Evolutionary conservation across 1,140 invertebrate genomes (phyloP).

Genomic region (Eumeta japonica): DNA sequence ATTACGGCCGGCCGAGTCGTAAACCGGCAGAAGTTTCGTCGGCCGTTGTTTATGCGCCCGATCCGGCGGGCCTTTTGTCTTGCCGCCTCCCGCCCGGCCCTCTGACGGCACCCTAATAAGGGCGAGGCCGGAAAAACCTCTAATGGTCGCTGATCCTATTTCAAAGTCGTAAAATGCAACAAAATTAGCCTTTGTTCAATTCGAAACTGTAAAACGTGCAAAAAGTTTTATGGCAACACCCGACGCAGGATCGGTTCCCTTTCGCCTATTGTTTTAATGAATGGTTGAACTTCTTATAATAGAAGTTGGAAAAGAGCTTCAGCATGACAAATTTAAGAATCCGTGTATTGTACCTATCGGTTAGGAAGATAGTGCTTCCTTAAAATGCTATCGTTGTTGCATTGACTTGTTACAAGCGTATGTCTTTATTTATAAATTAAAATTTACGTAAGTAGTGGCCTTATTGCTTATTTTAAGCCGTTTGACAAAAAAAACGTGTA

Average conservation of each 20-base stretch:
- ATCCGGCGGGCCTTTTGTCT: constrained; percentile 45
- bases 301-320: too few relatives aligned
- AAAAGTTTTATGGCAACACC: constrained; percentile 21
- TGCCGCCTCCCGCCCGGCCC: constrained; percentile 47
- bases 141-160: constrained; percentile 54
- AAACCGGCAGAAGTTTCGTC: constrained; percentile 48
- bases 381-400: too few relatives aligned
- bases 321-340: too few relatives aligned
- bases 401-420: too few relatives aligned
- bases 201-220: constrained; percentile 38
- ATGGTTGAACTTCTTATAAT: not conserved
- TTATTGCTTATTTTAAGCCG: too few relatives aligned
- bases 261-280: constrained; percentile 22
- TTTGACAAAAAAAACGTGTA: too few relatives aligned
- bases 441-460: too few relatives aligned
- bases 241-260: constrained; percentile 21
- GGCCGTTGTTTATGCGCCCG: constrained; percentile 44
- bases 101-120: constrained; percentile 55
- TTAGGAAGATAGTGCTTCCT: too few relatives aligned
- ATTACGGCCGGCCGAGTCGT: too few relatives aligned
- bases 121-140: constrained; percentile 50
- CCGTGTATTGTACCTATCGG: too few relatives aligned
- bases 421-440: too few relatives aligned
- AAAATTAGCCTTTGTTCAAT: constrained; percentile 56
- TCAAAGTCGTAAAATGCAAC: constrained; percentile 54